Percentiles rank a stretch among this genome's conserved stretches.
phyloP scores from a whole-genome alignment of 2,888 invertebrate genomes.

The Stenodera caucasica region DNA sequence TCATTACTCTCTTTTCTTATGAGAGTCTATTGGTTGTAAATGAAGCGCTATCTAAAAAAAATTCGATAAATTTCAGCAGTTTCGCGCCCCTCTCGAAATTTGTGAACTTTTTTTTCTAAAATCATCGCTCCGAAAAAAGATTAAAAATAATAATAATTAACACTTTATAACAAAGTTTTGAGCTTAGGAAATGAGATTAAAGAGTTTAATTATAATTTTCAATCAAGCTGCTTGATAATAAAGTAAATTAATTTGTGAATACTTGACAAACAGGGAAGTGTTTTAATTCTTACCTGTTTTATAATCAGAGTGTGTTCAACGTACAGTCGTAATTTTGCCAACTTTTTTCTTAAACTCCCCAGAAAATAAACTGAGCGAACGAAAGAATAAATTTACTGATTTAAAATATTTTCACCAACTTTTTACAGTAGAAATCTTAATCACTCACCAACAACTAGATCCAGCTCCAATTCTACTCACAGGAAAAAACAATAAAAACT shows the following conservation, averaged over 20 bases:
- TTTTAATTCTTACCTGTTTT: constrained; percentile 9
- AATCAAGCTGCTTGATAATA: constrained; percentile 32
- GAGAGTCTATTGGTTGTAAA: neutral
- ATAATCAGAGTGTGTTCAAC: constrained; percentile 4
- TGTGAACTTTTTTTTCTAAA: too few species aligned
- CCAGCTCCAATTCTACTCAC: neutral
- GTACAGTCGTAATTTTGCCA: neutral
- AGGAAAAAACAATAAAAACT: neutral
- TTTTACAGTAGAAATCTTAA: neutral
- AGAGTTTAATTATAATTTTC: constrained; percentile 37
- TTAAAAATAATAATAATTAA: constrained; percentile 17
- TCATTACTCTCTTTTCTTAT: neutral
- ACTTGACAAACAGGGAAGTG: constrained; percentile 15
- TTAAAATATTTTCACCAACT: neutral
- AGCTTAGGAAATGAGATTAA: constrained; percentile 18
- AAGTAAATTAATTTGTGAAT: constrained; percentile 22
- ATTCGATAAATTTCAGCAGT: neutral
- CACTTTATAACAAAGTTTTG: constrained; percentile 22
- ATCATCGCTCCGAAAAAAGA: neutral
- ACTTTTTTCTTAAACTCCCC: neutral
- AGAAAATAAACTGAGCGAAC: neutral
- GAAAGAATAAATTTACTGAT: neutral
- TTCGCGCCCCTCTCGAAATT: too few species aligned
- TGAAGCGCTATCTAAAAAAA: neutral
- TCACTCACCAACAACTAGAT: neutral